Percentiles rank a stretch among this genome's conserved stretches.
Conservation (phyloP, 2,888 invertebrate genomes). For the Drepanosiphum platanoidis region DNA sequence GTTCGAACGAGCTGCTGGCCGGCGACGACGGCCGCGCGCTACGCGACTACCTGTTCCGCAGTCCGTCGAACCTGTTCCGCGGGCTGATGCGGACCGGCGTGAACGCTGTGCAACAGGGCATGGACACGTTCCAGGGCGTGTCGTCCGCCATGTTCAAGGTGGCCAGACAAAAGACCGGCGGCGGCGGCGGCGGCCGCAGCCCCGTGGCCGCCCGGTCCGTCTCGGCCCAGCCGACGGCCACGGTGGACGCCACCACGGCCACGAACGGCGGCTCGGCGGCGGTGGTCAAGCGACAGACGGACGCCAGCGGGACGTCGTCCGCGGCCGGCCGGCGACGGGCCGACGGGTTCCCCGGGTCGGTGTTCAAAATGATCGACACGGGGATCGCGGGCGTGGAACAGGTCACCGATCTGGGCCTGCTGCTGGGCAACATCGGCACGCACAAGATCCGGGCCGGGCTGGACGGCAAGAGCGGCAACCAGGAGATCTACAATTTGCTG, state of each 20-base stretch:
- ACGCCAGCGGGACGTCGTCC: neutral
- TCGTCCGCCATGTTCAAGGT: neutral
- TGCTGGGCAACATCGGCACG: constrained; percentile 34
- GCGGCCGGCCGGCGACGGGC: too few relatives aligned
- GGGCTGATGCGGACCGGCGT: neutral
- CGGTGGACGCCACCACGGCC: neutral
- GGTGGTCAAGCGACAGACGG: neutral
- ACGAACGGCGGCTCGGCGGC: neutral
- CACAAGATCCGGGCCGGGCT: neutral
- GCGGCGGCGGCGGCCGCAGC: neutral
- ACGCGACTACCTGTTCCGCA: neutral
- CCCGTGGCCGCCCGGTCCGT: neutral
- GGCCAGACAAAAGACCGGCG: neutral
- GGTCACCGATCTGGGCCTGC: constrained; percentile 11
- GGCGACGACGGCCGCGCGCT: neutral
- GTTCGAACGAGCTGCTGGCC: neutral
- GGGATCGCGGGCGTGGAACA: constrained; percentile 17
- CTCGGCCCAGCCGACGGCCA: neutral
- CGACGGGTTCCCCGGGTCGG: neutral
- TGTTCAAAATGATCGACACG: neutral
- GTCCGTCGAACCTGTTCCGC: neutral
- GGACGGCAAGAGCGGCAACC: constrained; percentile 21
- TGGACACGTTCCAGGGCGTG: constrained; percentile 13
- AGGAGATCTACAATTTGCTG: constrained; percentile 11
- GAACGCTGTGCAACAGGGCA: neutral